A percentile compares a stretch with the other conserved stretches of the same genome.
Evolutionary conservation across 2,888 invertebrate genomes (phyloP).

Genomic region (Teleogryllus oceanicus): DNA sequence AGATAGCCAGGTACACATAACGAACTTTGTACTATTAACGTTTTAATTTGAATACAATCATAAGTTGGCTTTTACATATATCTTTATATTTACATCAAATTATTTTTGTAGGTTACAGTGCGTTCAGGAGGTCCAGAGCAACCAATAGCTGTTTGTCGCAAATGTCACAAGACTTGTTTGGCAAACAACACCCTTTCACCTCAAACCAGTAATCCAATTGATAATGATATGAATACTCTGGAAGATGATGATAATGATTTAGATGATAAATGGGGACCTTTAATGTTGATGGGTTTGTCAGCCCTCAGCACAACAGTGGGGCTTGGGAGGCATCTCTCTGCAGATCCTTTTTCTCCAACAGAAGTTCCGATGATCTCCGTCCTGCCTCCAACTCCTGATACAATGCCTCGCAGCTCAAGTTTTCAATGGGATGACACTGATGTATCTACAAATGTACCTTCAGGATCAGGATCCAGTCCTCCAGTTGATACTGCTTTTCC

Average conservation of each 20-base stretch:
- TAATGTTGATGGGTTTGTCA: conserved; percentile 66
- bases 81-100: no score
- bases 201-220: conserved; percentile 44
- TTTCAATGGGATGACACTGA: conserved; percentile 37
- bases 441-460: not conserved
- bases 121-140: conserved; percentile 69
- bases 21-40: no score
- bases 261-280: conserved; percentile 62
- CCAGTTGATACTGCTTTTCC: not conserved
- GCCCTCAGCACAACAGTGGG: conserved; percentile 61
- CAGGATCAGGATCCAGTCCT: not conserved
- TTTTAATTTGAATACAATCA: no score
- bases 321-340: conserved; percentile 46
- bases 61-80: no score
- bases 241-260: conserved; percentile 50
- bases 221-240: conserved; percentile 55
- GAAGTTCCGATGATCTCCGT: conserved; percentile 63
- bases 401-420: conserved; percentile 28
- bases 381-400: conserved; percentile 70
- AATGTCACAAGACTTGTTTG: conserved; percentile 74
- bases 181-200: conserved; percentile 47
- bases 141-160: conserved; percentile 67
- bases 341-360: conserved; percentile 50
- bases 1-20: conserved; percentile 64
- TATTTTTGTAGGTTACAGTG: conserved; percentile 64